Evolutionary conservation across 2,888 invertebrate species (phyloP), one percentile per base, ranked within the genome.

Genomic region (Acleris literana): DNA sequence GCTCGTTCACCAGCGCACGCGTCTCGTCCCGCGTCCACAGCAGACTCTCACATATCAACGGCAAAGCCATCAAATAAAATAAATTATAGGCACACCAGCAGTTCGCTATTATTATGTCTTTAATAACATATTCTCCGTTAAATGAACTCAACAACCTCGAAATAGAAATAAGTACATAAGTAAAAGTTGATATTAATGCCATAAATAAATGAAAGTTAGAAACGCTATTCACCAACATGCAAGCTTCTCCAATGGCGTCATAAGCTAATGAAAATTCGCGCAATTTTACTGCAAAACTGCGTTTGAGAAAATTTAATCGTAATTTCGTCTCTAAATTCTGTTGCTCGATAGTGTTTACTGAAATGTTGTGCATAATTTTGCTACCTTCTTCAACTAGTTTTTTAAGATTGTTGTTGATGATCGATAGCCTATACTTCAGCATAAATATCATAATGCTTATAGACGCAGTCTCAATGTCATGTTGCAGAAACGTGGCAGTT

Each of bases 161-260:
- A 11, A 71, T 58, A n/a, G 66, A 44, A 17, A 63, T 55, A 11
- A 69, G 29, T 48, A 70, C 55, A 43, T 65, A 69, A 3, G 48
- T 44, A 29, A 65, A 68, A 16, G 63, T 64, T 1, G 60, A 53
- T 9, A 57, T 54, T 13, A 69, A 46, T 39, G 49, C 61, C 68
- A 70, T 68, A 33, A 70, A 63, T 22, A 68, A 48, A 49, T 67
- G 68, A 43, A 65, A 69, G 51, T 68, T 69, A 25, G 56, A 69
- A 4, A 70, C 55, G 5, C 63, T 29, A 29, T 70, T 70, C 6
- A 70, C 52, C 11, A 52, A 39, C 29, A 43, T 20, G 48, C 63
- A 68, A 5, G 44, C 57, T 20, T 68, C 61, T 16, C 68, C 69
- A 16, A 70, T 63, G 2, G 20, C 16, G 3, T 69, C 65, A 63